phyloP scores from a whole-genome alignment of 2,113 vertebrate genomes.

The Meles meles region DNA sequence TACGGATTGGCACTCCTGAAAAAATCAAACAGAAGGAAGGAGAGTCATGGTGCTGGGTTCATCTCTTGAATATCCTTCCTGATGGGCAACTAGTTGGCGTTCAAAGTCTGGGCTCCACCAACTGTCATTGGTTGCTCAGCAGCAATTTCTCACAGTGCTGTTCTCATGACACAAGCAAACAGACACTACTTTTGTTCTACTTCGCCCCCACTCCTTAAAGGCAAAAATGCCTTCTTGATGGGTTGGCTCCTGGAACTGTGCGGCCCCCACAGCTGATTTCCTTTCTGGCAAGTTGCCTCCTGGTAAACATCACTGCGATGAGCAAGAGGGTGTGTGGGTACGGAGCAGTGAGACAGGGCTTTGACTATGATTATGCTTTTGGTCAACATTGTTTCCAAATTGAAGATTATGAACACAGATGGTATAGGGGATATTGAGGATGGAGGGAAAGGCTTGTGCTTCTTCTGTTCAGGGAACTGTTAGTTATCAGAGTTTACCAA shows the following conservation, averaged over 20 bases:
- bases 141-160: slow-evolving; percentile 64
- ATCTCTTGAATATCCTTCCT: slow-evolving; percentile 61
- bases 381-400: slow-evolving; percentile 35
- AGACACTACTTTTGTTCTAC: slow-evolving; percentile 69
- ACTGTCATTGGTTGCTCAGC: slow-evolving; percentile 37
- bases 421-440: slow-evolving; percentile 30
- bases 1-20: slow-evolving; percentile 58
- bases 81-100: slow-evolving; percentile 58
- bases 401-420: slow-evolving; percentile 54
- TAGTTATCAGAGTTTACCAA: not conserved
- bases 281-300: not conserved
- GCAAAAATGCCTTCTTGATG: slow-evolving; percentile 67
- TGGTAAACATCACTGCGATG: not conserved
- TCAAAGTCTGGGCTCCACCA: slow-evolving; percentile 39
- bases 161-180: slow-evolving; percentile 48
- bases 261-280: not conserved
- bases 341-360: not conserved
- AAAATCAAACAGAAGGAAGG: slow-evolving; percentile 32
- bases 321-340: slow-evolving; percentile 46
- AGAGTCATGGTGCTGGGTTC: slow-evolving; percentile 54
- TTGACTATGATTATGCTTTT: slow-evolving; percentile 43
- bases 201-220: slow-evolving; percentile 63
- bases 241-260: slow-evolving; percentile 27
- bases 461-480: slow-evolving; percentile 37
- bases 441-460: not conserved